Base-by-base conservation (phyloP, 2,113 vertebrate species). In the Setophaga coronata region DNA sequence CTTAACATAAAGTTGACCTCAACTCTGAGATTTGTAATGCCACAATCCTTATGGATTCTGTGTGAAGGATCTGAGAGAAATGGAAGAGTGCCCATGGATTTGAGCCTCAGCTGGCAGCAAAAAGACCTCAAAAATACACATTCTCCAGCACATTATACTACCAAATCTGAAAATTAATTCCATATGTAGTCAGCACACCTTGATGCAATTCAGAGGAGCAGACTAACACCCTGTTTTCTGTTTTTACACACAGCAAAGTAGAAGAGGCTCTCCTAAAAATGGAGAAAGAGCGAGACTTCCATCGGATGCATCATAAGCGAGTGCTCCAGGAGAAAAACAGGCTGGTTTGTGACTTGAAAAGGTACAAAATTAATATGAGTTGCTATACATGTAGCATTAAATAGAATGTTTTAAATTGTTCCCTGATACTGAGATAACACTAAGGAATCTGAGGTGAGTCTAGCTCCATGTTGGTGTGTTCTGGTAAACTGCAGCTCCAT, bases 291-390 rank as follows among this genome's bases (percentile, higher is more conserved):
- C 97, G 98, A 51, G 98, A 99, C 95, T 97, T 98, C 73, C 98
- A 99, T 87, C 97, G 97, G 47, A 97, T 99, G 98, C 98, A 98
- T 45, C 98, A 99, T 36, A 98, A 97, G 38, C 98, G 98, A 45
- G 94, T 98, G 10, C 71, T 98, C 33, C 99, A 99, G 95, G 99
- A 99, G 96, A 99, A 98, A 88, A 98, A 98, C 90, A 97, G 88
- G 57, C 98, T 99, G 50, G 97, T 98, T 42, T 96, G 95, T 96
- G 99, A 99, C 64, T 97, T 99, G 24, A 98, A 98, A 95, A 98
- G 97, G 97, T 98, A 97, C 72, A 76, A 72, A 73, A 18, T 9
- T 0, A 18, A 81, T 84, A 38, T 72, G 43, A 72, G 18, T 89
- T 90, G 23, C 3, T 11, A 2, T 33, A 36, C 9, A 9, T 40